Evolutionary conservation across 2,888 invertebrate genomes (phyloP).

Genomic region (Steromphala cineraria): DNA sequence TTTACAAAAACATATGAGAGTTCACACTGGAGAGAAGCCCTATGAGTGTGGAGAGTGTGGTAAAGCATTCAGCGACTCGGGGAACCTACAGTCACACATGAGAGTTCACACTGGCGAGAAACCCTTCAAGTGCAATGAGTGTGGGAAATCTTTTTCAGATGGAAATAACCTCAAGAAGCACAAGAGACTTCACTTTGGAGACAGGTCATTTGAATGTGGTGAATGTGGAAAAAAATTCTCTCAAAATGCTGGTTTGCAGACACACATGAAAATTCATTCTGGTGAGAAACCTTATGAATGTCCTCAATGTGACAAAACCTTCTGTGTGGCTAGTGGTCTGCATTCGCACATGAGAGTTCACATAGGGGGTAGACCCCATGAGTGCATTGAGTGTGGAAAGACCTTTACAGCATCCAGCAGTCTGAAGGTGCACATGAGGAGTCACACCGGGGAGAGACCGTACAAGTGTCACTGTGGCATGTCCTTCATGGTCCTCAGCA

Average conservation of each 20-base stretch:
- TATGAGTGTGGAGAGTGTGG: conserved; percentile 16
- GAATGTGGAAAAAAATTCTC: neutral
- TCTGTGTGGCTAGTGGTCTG: neutral
- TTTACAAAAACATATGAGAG: neutral
- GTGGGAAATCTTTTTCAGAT: conserved; percentile 1
- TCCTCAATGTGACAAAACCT: neutral
- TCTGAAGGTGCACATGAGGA: conserved; percentile 14
- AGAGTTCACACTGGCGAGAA: conserved; percentile 12
- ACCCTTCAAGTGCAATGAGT: conserved; percentile 14
- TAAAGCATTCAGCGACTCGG: neutral
- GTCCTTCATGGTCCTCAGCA: neutral
- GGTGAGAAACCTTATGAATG: neutral
- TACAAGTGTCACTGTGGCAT: conserved; percentile 10
- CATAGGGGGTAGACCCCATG: neutral
- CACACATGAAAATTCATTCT: neutral
- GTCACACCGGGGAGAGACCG: conserved; percentile 20
- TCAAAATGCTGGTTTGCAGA: neutral
- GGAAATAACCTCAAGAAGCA: conserved; percentile 13
- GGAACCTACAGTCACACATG: neutral
- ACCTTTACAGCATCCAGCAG: conserved; percentile 14
- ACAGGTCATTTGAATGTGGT: neutral
- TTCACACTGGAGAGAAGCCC: conserved; percentile 11
- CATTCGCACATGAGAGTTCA: conserved; percentile 16
- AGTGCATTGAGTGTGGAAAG: conserved; percentile 22
- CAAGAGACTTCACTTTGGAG: neutral